Percentiles rank a stretch among this genome's conserved stretches.
Evolutionary conservation across 2,888 invertebrate species (phyloP).

Genomic region (Patella caerulea): DNA sequence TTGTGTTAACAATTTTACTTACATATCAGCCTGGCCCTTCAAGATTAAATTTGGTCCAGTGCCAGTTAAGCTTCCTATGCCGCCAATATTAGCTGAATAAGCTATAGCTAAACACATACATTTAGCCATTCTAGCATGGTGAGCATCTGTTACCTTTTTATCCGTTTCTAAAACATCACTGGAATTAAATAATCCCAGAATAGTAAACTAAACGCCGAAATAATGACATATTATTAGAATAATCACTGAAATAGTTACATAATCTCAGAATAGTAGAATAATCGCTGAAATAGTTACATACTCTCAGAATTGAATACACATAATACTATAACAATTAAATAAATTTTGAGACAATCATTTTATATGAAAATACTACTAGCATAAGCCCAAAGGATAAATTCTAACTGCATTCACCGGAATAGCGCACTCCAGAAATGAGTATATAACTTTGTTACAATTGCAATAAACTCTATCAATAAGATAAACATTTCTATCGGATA

Average conservation of each 20-base stretch:
- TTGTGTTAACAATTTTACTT: slow-evolving; percentile 31
- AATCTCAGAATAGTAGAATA: neutral
- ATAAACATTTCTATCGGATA: no score
- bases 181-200: neutral
- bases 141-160: slow-evolving; percentile 18
- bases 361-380: no score
- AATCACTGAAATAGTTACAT: neutral
- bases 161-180: neutral
- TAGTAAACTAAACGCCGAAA: neutral
- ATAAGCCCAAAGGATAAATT: no score
- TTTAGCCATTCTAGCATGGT: slow-evolving; percentile 40
- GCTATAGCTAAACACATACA: slow-evolving; percentile 56
- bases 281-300: neutral
- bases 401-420: no score
- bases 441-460: no score
- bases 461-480: no score
- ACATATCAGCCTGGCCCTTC: slow-evolving; percentile 66
- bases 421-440: no score
- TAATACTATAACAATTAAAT: neutral
- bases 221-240: neutral
- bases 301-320: neutral
- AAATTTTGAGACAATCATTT: no score
- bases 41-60: slow-evolving; percentile 71
- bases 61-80: slow-evolving; percentile 70
- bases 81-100: slow-evolving; percentile 71